These are phyloP conservation scores for Meandrusa payeni DNA, from an alignment of 2,888 invertebrate genomes.

Conservation along the genomic window DNA sequence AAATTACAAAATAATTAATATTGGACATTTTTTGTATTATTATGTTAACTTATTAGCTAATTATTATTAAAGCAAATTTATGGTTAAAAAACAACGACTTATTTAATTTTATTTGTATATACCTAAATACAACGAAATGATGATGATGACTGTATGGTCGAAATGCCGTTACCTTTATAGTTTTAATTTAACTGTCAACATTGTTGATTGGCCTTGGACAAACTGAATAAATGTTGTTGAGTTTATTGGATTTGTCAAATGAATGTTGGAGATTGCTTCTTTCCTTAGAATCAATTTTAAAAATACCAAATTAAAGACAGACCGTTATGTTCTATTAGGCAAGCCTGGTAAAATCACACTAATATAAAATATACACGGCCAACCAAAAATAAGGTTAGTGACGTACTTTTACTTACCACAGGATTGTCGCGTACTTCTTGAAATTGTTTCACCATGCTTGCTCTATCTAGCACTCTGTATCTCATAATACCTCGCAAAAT, in stretches of 20 bases:
- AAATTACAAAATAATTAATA: conserved; percentile 43
- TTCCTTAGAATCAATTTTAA: too few relatives aligned
- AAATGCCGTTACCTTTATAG: neutral
- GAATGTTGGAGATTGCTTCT: too few relatives aligned
- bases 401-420: conserved; percentile 80
- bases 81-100: too few relatives aligned
- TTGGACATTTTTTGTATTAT: too few relatives aligned
- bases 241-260: too few relatives aligned
- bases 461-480: conserved; percentile 90
- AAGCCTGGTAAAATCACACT: too few relatives aligned
- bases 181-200: neutral
- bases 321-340: too few relatives aligned
- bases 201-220: neutral
- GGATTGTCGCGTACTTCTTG: conserved; percentile 94
- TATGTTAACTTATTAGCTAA: too few relatives aligned
- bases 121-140: too few relatives aligned
- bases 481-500: conserved; percentile 94
- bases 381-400: conserved; percentile 29
- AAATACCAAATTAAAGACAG: too few relatives aligned
- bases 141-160: neutral
- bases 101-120: too few relatives aligned
- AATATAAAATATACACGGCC: neutral
- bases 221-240: neutral
- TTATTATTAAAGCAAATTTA: too few relatives aligned
- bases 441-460: conserved; percentile 96